Base-by-base conservation (phyloP, 2,113 vertebrate genomes). In the Pseudorasbora parva region DNA sequence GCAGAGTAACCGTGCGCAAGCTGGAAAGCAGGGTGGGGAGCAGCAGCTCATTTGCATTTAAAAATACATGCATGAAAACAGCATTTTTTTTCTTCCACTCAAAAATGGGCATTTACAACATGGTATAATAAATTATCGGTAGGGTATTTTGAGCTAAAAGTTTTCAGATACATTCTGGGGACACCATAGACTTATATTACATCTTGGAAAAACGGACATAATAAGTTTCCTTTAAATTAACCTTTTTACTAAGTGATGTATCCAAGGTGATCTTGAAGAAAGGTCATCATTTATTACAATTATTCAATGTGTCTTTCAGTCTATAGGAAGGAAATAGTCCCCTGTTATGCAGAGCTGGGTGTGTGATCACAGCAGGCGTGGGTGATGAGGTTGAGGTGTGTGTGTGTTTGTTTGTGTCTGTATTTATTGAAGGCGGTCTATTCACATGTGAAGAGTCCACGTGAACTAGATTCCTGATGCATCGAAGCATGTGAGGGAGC, bases 321-420 rank as follows among this genome's bases (percentile, higher is more conserved):
- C 62, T 72, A 74, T 69, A 56, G 37, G 25, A 77, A 56, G 15
- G 7, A 84, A 78, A 78, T 41, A 75, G 64, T 59, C 47, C n/a
- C 30, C n/a, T 87, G 86, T 12, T 15, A 75, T 89, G 85, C 78
- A 85, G 47, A 83, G 62, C 72, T 81, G 51, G 74, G 85, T 82
- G 80, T 54, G 75, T 89, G 85, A 91, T 89, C 81, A 81, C 84
- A 91, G 88, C 86, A 30, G 82, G 85, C 83, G 49, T 51, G 62
- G 81, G 37, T 85, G 85, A 90, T 90, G 82, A 78, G 83, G 81
- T 86, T 88, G 82, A 82, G 78, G 86, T 85, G 82, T n/a, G 37
- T n/a, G 37, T 82, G 84, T 84, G 47, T 75, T n/a, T 45, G 84
- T 51, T 10, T 56, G 45, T 37, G 60, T 57, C 14, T 69, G 76